Percentiles rank a stretch among this genome's conserved stretches.
These are phyloP conservation scores for Pollicipes pollicipes DNA, from an alignment of 1,140 invertebrate genomes.

Conservation along the genomic window DNA sequence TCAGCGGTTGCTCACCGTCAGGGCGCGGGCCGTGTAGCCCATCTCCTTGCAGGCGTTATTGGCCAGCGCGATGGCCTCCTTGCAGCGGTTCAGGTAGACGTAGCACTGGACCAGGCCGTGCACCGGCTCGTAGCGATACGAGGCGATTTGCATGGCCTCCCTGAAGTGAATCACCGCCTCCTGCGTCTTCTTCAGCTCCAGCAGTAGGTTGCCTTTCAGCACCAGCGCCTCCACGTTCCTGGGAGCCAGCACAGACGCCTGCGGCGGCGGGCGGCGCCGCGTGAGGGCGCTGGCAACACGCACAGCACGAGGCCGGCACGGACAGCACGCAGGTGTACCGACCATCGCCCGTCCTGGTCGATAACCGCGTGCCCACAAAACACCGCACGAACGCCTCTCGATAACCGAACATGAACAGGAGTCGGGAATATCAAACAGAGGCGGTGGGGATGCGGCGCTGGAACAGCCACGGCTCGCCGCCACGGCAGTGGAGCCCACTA, in stretches of 20 bases:
- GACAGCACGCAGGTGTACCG: too few species aligned
- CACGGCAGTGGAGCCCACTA: too few species aligned
- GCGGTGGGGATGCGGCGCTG: too few species aligned
- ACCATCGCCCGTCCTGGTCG: too few species aligned
- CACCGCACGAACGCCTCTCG: too few species aligned
- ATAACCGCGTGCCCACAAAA: too few species aligned
- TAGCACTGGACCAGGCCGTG: slow-evolving; percentile 49
- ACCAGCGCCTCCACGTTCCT: slow-evolving; percentile 45
- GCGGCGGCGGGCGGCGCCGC: too few species aligned
- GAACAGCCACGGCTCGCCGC: too few species aligned
- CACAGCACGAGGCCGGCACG: too few species aligned
- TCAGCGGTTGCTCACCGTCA: slow-evolving; percentile 36
- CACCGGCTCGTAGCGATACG: slow-evolving; percentile 40
- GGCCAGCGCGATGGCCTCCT: slow-evolving; percentile 49
- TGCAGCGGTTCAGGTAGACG: slow-evolving; percentile 39
- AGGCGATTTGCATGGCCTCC: slow-evolving; percentile 44
- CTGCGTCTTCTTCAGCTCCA: slow-evolving; percentile 48
- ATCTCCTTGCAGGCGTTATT: slow-evolving; percentile 47
- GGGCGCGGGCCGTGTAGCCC: slow-evolving; percentile 44
- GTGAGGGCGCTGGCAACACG: too few species aligned
- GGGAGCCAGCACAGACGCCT: slow-evolving; percentile 10
- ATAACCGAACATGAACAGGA: too few species aligned
- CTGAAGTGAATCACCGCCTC: slow-evolving; percentile 51
- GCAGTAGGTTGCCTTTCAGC: slow-evolving; percentile 45
- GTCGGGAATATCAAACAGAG: too few species aligned